Evolutionary conservation across 2,888 invertebrate species (phyloP).

Genomic region (Phrixothrix hirtus): DNA sequence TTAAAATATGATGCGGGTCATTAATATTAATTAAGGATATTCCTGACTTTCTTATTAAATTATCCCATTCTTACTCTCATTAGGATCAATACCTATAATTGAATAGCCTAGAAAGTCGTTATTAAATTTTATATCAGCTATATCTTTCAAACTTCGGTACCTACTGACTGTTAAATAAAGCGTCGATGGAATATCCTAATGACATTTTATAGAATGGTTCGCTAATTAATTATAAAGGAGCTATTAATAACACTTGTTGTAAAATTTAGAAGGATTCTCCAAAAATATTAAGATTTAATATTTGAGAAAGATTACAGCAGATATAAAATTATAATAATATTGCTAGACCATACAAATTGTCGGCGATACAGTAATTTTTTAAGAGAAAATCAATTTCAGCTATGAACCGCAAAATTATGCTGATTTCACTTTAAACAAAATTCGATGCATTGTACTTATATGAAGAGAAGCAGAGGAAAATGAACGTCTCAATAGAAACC

Average conservation of each 20-base stretch:
- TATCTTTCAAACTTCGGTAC: slow-evolving; percentile 15
- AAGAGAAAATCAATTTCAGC: slow-evolving; percentile 9
- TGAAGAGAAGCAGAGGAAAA: slow-evolving; percentile 11
- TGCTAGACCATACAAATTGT: no score
- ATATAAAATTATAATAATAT: no score
- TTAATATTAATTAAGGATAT: slow-evolving; percentile 45
- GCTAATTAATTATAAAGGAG: no score
- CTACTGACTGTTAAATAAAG: neutral
- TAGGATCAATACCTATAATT: slow-evolving; percentile 42
- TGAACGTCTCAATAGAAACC: slow-evolving; percentile 16
- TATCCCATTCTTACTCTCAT: slow-evolving; percentile 36
- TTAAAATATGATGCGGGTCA: slow-evolving; percentile 40
- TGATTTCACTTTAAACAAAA: slow-evolving; percentile 14
- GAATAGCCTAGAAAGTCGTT: slow-evolving; percentile 38
- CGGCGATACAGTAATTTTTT: neutral
- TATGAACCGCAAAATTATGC: slow-evolving; percentile 8
- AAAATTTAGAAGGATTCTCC: no score
- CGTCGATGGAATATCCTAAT: neutral
- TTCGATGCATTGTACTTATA: slow-evolving; percentile 10
- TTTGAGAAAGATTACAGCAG: no score
- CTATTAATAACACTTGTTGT: no score
- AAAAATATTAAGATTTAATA: no score
- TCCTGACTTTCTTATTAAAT: slow-evolving; percentile 40
- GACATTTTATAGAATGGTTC: no score
- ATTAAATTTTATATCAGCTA: slow-evolving; percentile 41